phyloP scores from a whole-genome alignment of 2,797 vertebrate genomes.

The Erpetoichthys calabaricus region DNA sequence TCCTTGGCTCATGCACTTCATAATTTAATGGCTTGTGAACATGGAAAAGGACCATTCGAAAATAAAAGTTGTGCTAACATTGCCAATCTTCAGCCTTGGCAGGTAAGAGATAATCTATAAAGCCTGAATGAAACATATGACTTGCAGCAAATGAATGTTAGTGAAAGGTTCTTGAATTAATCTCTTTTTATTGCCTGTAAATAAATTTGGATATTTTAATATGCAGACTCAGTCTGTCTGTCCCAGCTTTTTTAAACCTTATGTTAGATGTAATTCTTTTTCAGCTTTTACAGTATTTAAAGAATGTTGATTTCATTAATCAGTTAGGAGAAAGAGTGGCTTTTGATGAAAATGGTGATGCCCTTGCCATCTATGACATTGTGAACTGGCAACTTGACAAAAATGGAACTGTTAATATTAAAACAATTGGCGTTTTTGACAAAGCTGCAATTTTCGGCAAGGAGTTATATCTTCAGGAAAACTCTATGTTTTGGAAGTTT shows the following conservation, averaged over 20 bases:
- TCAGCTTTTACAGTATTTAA: slow-evolving; percentile 33
- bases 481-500: slow-evolving; percentile 24
- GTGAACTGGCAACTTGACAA: slow-evolving; percentile 40
- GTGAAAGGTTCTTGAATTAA: too few species aligned
- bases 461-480: slow-evolving; percentile 29
- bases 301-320: slow-evolving; percentile 29
- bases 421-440: slow-evolving; percentile 33
- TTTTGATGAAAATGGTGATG: slow-evolving; percentile 47
- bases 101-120: slow-evolving; percentile 14
- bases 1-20: slow-evolving; percentile 31
- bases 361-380: slow-evolving; percentile 41
- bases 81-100: slow-evolving; percentile 19
- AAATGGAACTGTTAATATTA: slow-evolving; percentile 26
- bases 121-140: not conserved
- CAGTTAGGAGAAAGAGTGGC: slow-evolving; percentile 28
- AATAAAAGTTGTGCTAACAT: slow-evolving; percentile 22
- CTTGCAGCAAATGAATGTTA: not conserved
- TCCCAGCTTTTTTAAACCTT: too few species aligned
- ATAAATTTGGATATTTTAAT: too few species aligned
- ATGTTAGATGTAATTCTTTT: not conserved
- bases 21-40: slow-evolving; percentile 26
- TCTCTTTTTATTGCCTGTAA: too few species aligned
- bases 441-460: slow-evolving; percentile 17
- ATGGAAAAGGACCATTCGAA: slow-evolving; percentile 24
- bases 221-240: too few species aligned